Evolutionary conservation across 2,888 invertebrate genomes (phyloP).

Genomic region (Bhutanitis thaidina): DNA sequence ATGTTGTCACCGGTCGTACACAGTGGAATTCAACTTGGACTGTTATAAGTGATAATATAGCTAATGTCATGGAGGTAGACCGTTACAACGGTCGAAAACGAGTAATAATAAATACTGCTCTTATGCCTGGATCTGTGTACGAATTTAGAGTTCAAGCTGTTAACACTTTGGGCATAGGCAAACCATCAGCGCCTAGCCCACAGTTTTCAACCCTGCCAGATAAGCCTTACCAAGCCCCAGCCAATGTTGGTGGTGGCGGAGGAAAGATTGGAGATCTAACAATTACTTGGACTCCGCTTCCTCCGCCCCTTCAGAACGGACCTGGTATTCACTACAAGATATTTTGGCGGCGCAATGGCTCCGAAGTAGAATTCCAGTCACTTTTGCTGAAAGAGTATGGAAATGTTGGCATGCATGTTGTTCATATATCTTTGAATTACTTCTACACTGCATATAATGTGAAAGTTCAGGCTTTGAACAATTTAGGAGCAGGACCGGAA

Average conservation of each 20-base stretch:
- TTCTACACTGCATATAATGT: constrained; percentile 93
- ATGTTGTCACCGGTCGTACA: constrained; percentile 90
- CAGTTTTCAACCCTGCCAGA: constrained; percentile 91
- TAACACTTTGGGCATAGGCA: constrained; percentile 90
- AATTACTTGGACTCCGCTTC: constrained; percentile 92
- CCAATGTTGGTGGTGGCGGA: constrained; percentile 93
- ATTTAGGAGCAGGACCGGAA: constrained; percentile 89
- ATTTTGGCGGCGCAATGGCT: constrained; percentile 89
- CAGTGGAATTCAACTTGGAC: constrained; percentile 93
- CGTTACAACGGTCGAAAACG: constrained; percentile 89
- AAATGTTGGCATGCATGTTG: constrained; percentile 89
- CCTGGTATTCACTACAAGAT: constrained; percentile 94
- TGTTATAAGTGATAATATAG: constrained; percentile 82
- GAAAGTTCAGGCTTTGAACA: constrained; percentile 91
- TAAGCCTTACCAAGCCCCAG: constrained; percentile 87
- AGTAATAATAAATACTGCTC: constrained; percentile 82
- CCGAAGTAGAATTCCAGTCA: constrained; percentile 88
- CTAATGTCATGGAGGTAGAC: constrained; percentile 85
- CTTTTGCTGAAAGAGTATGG: constrained; percentile 85
- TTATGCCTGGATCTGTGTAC: constrained; percentile 94
- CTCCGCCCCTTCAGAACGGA: constrained; percentile 90
- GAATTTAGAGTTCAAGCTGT: constrained; percentile 94
- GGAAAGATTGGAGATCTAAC: constrained; percentile 97
- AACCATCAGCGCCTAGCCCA: constrained; percentile 90
- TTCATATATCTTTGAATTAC: constrained; percentile 84